A percentile compares a stretch with the other conserved stretches of the same genome.
These are phyloP conservation scores for Hydriomena furcata DNA, from an alignment of 2,888 invertebrate genomes.

Conservation along the genomic window DNA sequence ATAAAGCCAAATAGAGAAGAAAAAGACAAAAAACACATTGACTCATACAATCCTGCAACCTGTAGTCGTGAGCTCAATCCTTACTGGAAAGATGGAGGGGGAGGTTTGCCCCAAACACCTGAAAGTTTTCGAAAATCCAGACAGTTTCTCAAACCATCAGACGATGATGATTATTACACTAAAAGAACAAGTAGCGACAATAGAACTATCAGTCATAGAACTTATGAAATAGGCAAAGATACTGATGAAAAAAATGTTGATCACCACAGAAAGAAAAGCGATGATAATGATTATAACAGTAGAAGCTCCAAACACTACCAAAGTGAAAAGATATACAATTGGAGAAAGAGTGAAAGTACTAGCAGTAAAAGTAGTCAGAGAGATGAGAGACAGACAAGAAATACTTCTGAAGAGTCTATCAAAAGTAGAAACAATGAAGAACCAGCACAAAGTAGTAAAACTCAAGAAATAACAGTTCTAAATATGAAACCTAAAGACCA, in stretches of 20 bases:
- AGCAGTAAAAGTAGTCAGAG: constrained; percentile 19
- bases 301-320: constrained; percentile 27
- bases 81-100: constrained; percentile 95
- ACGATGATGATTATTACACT: constrained; percentile 59
- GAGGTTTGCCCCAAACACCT: constrained; percentile 87
- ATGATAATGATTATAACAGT: constrained; percentile 19
- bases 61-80: constrained; percentile 93
- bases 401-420: not conserved
- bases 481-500: constrained; percentile 22
- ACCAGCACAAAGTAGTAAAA: constrained; percentile 7
- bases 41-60: constrained; percentile 87
- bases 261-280: not conserved
- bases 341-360: constrained; percentile 46
- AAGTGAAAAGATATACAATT: constrained; percentile 42
- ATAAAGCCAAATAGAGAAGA: constrained; percentile 76
- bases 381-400: constrained; percentile 2
- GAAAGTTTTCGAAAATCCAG: constrained; percentile 63
- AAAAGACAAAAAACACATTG: constrained; percentile 78
- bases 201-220: constrained; percentile 21
- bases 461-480: constrained; percentile 8
- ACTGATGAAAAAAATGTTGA: constrained; percentile 11
- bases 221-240: constrained; percentile 20
- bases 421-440: constrained; percentile 14
- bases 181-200: constrained; percentile 23
- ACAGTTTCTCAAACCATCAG: constrained; percentile 67